A percentile compares a stretch with the other conserved stretches of the same genome.
phyloP scores from a whole-genome alignment of 2,113 vertebrate genomes.

The Cariama cristata region DNA sequence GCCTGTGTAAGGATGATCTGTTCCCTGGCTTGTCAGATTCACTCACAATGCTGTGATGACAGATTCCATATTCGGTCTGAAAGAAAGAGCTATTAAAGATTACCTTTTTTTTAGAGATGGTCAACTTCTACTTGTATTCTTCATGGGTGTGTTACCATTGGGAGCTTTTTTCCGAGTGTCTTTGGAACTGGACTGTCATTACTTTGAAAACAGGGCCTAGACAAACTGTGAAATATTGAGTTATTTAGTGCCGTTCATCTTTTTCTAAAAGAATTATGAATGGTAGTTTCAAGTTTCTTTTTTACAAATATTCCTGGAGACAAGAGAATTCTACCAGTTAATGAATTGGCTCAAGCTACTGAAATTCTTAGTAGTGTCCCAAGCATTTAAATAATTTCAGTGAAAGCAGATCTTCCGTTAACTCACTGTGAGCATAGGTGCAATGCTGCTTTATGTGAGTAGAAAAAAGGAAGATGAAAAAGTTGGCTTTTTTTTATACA shows the following conservation, averaged over 20 bases:
- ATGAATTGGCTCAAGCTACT: not conserved
- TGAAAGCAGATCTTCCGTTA: not conserved
- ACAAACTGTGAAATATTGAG: not conserved
- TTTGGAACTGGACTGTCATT: not conserved
- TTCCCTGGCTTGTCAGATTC: not conserved
- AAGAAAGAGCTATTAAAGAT: not conserved
- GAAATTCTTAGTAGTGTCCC: not conserved
- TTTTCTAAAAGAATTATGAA: not conserved
- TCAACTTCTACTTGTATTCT: not conserved
- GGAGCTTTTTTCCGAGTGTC: not conserved
- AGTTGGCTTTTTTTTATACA: not conserved
- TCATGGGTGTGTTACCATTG: not conserved
- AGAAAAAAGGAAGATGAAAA: not conserved
- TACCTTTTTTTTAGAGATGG: not conserved
- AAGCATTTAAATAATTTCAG: not conserved
- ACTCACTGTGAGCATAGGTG: not conserved
- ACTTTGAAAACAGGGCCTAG: not conserved
- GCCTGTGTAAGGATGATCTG: not conserved
- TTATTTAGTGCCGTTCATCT: not conserved
- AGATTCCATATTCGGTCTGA: not conserved
- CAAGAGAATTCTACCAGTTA: not conserved
- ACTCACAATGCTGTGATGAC: not conserved
- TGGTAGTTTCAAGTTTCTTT: not conserved
- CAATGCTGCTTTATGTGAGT: not conserved
- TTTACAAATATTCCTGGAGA: not conserved